phyloP scores from a whole-genome alignment of 2,113 vertebrate genomes.

The Smithornis capensis region DNA sequence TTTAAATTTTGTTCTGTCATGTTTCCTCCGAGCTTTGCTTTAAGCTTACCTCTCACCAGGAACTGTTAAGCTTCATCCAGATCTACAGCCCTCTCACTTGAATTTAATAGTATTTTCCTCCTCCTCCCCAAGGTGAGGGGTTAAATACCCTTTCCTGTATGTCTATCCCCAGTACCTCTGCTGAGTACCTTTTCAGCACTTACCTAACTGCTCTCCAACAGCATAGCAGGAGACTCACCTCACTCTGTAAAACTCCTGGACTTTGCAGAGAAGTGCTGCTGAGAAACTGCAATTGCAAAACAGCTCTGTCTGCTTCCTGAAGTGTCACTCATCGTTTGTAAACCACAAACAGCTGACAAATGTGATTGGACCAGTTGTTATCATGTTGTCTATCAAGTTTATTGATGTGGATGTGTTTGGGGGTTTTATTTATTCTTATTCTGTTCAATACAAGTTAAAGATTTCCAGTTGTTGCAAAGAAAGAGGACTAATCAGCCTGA shows the following conservation, averaged over 20 bases:
- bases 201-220: background rate
- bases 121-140: background rate
- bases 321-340: background rate
- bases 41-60: background rate
- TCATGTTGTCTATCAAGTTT: too few species aligned
- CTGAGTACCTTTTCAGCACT: background rate
- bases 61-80: background rate
- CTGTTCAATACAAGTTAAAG: background rate
- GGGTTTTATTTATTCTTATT: background rate
- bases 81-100: background rate
- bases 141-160: background rate
- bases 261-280: background rate
- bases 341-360: background rate
- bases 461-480: background rate
- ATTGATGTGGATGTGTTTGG: background rate
- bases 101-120: background rate
- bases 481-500: background rate
- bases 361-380: too few species aligned
- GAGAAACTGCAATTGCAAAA: background rate
- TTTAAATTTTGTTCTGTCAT: background rate
- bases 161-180: background rate
- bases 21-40: background rate
- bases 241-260: accelerated
- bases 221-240: accelerated
- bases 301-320: background rate